These are phyloP conservation scores for Lasioglossum vierecki DNA, from an alignment of 2,888 invertebrate species.

Conservation along the genomic window DNA sequence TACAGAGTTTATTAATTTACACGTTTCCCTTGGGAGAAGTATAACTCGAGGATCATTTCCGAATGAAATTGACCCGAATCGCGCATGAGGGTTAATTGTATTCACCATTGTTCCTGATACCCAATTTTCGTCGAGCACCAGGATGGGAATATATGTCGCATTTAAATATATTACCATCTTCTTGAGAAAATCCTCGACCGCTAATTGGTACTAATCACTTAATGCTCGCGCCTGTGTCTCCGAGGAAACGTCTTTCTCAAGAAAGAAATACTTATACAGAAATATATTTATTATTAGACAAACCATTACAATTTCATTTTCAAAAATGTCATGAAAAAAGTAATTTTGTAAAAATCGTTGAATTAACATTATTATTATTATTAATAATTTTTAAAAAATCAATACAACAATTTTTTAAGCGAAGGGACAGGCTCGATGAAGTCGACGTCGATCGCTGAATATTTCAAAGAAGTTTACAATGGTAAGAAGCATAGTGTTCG, in stretches of 20 bases:
- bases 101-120: not conserved
- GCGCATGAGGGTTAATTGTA: not conserved
- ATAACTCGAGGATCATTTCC: not conserved
- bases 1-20: not conserved
- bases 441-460: not conserved
- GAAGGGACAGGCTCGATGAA: not conserved
- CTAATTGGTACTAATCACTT: not conserved
- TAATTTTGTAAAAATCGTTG: too few species aligned
- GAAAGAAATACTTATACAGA: not conserved
- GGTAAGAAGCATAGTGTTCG: not conserved
- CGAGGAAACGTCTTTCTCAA: not conserved
- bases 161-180: constrained; percentile 9
- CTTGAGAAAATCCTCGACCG: not conserved
- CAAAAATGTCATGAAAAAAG: too few species aligned
- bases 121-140: not conserved
- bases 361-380: too few species aligned
- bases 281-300: not conserved
- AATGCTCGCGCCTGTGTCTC: not conserved
- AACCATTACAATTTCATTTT: too few species aligned
- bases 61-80: not conserved
- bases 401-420: not conserved
- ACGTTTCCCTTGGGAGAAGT: not conserved
- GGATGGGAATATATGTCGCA: not conserved
- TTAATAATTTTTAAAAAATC: too few species aligned
- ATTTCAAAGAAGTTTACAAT: not conserved